Percentiles rank a stretch among this genome's conserved stretches.
phyloP scores from a whole-genome alignment of 23 tunicate genomes.

The Pegea sp. region DNA sequence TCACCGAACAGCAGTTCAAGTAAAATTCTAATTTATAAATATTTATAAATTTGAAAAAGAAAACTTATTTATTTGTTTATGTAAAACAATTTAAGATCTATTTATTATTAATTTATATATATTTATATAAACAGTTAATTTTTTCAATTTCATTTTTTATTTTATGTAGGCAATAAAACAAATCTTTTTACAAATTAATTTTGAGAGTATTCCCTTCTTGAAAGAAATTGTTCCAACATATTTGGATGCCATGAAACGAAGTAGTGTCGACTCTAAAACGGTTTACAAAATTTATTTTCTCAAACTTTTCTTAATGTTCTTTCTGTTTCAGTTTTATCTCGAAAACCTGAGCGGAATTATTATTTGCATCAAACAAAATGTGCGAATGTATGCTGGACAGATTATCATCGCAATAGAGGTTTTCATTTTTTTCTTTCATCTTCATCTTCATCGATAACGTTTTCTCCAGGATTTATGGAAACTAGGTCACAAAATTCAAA shows the following conservation, averaged over 20 bases:
- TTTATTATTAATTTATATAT: slow-evolving; percentile 1
- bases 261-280: too few species aligned
- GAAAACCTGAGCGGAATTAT: slow-evolving; percentile 57
- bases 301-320: too few species aligned
- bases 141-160: too few species aligned
- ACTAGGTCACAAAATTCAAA: slow-evolving; percentile 37
- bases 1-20: too few species aligned
- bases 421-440: not conserved
- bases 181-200: slow-evolving; percentile 49
- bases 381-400: slow-evolving; percentile 1
- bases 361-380: slow-evolving; percentile 59
- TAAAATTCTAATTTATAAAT: too few species aligned
- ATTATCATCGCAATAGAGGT: not conserved
- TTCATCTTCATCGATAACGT: not conserved
- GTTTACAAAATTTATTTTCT: too few species aligned
- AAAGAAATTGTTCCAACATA: slow-evolving; percentile 72
- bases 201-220: slow-evolving; percentile 64
- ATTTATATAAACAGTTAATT: too few species aligned
- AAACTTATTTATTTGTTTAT: too few species aligned
- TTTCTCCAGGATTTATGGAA: slow-evolving; percentile 55
- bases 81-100: too few species aligned
- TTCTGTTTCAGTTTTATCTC: too few species aligned
- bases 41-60: too few species aligned
- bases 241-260: slow-evolving; percentile 19
- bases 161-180: slow-evolving; percentile 70